Evolutionary conservation across 53 echinoderm and acorn worm species (phyloP).

Genomic region (Luidia sarsii): DNA sequence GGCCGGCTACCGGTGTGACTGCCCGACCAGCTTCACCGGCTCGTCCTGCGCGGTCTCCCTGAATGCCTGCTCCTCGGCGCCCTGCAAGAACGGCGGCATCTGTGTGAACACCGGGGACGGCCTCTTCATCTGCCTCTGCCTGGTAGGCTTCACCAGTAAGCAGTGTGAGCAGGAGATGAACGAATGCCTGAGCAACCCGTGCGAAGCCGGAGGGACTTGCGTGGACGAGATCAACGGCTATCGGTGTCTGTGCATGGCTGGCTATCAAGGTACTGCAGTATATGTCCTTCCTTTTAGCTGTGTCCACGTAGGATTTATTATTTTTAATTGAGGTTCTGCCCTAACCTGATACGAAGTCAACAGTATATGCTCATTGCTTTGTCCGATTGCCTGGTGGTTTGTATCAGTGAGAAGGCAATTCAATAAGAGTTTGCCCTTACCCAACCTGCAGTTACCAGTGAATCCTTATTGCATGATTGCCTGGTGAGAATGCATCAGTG

Average conservation of each 20-base stretch:
- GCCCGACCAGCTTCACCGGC: constrained; percentile 48
- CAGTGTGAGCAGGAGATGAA: constrained; percentile 68
- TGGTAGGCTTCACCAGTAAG: constrained; percentile 51
- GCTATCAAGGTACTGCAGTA: too few species aligned
- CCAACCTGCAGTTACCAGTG: too few species aligned
- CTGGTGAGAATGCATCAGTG: too few species aligned
- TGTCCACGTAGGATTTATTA: too few species aligned
- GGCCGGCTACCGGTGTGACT: constrained; percentile 48
- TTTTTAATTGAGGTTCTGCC: too few species aligned
- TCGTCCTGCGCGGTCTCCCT: constrained; percentile 54
- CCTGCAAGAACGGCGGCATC: constrained; percentile 64
- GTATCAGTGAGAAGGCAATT: too few species aligned
- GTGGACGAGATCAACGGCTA: constrained; percentile 59
- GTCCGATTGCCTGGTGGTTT: too few species aligned
- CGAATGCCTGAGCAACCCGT: constrained; percentile 64
- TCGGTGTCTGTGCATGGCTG: constrained; percentile 47
- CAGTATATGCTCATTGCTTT: too few species aligned
- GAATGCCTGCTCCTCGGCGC: constrained; percentile 67
- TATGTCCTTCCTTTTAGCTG: too few species aligned
- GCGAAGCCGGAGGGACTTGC: constrained; percentile 44
- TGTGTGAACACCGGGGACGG: constrained; percentile 69
- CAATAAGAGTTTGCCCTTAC: too few species aligned
- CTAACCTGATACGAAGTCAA: too few species aligned
- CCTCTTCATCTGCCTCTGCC: constrained; percentile 52
- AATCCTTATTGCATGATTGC: too few species aligned